Evolutionary conservation across 2,888 invertebrate species (phyloP), one percentile per base, ranked within the genome.

Genomic region (Mayetiola destructor): DNA sequence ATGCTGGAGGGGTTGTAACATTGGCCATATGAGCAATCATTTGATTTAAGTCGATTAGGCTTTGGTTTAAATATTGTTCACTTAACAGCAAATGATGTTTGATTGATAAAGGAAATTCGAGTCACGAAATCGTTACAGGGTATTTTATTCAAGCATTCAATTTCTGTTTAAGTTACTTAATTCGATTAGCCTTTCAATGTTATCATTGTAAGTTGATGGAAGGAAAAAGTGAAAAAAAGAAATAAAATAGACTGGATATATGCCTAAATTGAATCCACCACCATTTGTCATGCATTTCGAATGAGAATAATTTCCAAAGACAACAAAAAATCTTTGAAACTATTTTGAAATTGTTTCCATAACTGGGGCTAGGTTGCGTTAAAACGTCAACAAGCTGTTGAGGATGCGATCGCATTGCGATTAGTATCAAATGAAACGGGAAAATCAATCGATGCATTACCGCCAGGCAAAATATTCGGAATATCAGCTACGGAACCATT

Each of bases 351-450:
- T n/a, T n/a, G n/a, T n/a, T n/a, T n/a, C n/a, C n/a, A n/a, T n/a
- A n/a, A 48, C 23, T 42, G 42, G 21, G 8, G 32, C 63, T 64
- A 92, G 90, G 93, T 96, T 23, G 95, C 96, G 3, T 71, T 96
- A 58, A 96, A 96, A 74, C 77, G 96, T 14, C 94, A 95, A 69
- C 95, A 96, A 75, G 95, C 95, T 0, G 94, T 94, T 0, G 95
- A 96, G 75, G 95, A 96, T 69, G 93, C 93, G 57, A 93, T 95
- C 62, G 95, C 95, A 0, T 74, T 95, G 58, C 90, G 93, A 56
- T 76, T 96, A 65, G 85, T 93, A 18, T 86, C 90, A n/a, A 84
- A 83, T 32, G 84, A 85, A 63, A 85, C 83, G 4, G 88, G 91
- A 37, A 79, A 83, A 32, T 77, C 79, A 62, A 76, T 82, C 63